phyloP scores from a whole-genome alignment of 1,140 invertebrate species.

The Teleogryllus occipitalis region DNA sequence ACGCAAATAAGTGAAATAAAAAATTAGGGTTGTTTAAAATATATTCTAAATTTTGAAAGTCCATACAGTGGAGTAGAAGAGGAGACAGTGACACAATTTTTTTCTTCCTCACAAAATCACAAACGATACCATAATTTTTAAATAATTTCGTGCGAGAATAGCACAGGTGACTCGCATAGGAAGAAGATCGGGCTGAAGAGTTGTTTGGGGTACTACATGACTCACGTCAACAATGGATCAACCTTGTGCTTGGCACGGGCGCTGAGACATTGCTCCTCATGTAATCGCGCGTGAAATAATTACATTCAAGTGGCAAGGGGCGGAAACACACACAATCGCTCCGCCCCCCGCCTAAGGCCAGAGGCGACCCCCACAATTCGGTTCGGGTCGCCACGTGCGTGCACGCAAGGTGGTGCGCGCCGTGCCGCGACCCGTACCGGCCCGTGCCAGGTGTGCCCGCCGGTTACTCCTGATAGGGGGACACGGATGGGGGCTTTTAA shows the following conservation, averaged over 20 bases:
- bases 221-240: background rate
- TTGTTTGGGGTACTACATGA: too few species aligned
- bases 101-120: too few species aligned
- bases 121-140: too few species aligned
- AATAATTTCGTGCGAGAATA: too few species aligned
- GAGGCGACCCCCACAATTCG: background rate
- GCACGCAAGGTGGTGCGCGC: background rate
- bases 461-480: background rate
- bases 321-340: background rate
- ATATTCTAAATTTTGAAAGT: too few species aligned
- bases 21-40: background rate
- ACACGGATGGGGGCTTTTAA: slow-evolving; percentile 3
- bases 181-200: too few species aligned
- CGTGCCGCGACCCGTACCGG: background rate
- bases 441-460: background rate
- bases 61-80: too few species aligned
- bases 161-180: too few species aligned
- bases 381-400: background rate
- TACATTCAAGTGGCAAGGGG: background rate
- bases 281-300: background rate
- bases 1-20: slow-evolving; percentile 30
- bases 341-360: background rate
- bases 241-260: background rate
- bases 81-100: too few species aligned
- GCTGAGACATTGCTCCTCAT: background rate